Conservation (phyloP, 2,888 invertebrate genomes). For the Lithophane ornitopus region DNA sequence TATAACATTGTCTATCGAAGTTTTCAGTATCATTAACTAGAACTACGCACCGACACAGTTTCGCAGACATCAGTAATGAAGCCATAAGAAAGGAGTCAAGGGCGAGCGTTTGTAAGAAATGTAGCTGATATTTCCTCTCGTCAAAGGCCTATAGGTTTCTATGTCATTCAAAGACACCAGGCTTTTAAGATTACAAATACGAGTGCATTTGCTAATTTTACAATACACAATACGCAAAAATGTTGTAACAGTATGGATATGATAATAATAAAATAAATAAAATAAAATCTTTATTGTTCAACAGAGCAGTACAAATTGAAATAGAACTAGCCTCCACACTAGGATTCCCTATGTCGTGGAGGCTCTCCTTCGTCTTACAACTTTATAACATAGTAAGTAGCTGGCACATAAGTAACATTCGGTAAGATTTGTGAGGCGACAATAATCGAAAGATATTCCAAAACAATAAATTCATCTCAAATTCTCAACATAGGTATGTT, state of each 20-base stretch:
- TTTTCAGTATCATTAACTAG: slow-evolving; percentile 6
- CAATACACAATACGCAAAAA: background rate
- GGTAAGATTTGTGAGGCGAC: no score
- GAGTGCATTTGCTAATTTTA: background rate
- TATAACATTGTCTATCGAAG: slow-evolving; percentile 9
- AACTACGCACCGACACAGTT: slow-evolving; percentile 16
- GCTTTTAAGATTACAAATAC: background rate
- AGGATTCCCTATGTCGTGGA: no score
- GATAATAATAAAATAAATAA: background rate
- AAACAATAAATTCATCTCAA: no score
- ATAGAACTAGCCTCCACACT: no score
- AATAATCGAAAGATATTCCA: no score
- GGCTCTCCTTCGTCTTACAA: no score
- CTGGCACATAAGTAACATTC: no score
- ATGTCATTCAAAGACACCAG: background rate
- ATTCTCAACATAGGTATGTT: no score
- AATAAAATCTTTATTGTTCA: no score
- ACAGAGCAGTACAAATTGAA: no score
- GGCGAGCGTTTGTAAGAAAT: slow-evolving; percentile 18
- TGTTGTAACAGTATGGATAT: background rate
- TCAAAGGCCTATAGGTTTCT: slow-evolving; percentile 9
- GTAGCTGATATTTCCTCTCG: slow-evolving; percentile 18
- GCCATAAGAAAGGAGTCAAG: slow-evolving; percentile 40
- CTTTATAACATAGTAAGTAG: no score
- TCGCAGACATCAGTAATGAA: slow-evolving; percentile 23